Evolutionary conservation across 2,113 vertebrate species (phyloP).

Genomic region (Orientallactaga bullata): DNA sequence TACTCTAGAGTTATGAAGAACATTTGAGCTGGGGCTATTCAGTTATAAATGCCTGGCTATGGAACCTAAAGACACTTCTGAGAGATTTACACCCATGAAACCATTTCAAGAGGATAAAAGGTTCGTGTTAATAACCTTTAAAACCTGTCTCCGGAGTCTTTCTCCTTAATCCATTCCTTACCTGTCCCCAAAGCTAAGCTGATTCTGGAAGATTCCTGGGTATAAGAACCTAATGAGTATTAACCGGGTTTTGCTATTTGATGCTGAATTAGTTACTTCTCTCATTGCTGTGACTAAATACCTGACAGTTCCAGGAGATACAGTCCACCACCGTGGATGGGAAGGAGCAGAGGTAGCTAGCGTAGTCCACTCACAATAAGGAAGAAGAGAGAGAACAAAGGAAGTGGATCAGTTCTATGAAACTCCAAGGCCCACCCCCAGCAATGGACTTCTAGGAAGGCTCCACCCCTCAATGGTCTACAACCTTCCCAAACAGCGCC

Average conservation of each 20-base stretch:
- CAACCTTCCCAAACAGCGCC: no score
- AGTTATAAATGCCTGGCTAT: neutral
- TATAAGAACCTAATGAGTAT: neutral
- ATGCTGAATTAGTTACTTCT: no score
- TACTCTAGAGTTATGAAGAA: neutral
- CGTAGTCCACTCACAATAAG: no score
- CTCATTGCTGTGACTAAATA: no score
- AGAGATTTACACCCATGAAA: neutral
- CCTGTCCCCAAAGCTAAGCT: neutral
- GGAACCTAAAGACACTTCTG: neutral
- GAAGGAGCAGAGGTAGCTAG: no score
- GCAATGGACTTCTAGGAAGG: no score
- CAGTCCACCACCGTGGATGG: no score
- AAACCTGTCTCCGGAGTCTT: neutral
- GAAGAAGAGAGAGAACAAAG: no score
- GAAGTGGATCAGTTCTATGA: no score
- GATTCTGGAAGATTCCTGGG: neutral
- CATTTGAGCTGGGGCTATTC: neutral
- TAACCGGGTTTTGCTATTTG: neutral
- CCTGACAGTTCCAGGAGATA: no score
- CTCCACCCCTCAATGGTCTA: no score
- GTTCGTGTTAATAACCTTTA: neutral
- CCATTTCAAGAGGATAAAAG: neutral
- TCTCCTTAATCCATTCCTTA: neutral
- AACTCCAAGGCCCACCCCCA: no score